Evolutionary conservation across 2,113 vertebrate species (phyloP).

Genomic region (Sceloporus undulatus): DNA sequence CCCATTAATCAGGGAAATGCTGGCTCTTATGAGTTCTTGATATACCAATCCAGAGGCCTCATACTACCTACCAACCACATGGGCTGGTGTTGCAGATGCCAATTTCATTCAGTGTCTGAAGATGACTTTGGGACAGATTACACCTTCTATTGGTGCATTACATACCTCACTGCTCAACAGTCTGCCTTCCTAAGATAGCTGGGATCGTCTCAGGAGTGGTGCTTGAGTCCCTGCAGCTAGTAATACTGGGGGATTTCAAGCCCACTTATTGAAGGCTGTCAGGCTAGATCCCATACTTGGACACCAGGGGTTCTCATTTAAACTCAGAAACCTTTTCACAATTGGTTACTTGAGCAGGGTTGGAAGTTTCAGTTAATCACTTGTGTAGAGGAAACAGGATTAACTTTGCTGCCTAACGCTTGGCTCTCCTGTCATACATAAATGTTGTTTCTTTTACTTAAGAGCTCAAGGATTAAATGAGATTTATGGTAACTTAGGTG

Average conservation of each 20-base stretch:
- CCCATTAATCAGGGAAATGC: background rate
- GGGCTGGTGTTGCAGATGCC: background rate
- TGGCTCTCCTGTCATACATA: background rate
- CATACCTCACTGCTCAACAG: too few species aligned
- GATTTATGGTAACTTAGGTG: background rate
- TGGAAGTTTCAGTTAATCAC: background rate
- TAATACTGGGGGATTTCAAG: too few species aligned
- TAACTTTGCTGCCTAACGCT: background rate
- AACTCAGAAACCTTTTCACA: background rate
- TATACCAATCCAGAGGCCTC: background rate
- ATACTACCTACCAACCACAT: background rate
- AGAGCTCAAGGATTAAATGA: slow-evolving; percentile 6
- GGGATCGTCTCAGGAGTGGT: too few species aligned
- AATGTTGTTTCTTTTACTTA: slow-evolving; percentile 25
- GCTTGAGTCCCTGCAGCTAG: too few species aligned
- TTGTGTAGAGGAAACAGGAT: background rate
- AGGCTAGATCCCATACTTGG: background rate
- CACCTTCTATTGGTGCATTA: too few species aligned
- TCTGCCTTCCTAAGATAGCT: too few species aligned
- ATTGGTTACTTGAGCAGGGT: too few species aligned
- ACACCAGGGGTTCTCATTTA: background rate
- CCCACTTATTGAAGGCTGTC: background rate
- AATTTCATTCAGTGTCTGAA: background rate
- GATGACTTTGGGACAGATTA: background rate
- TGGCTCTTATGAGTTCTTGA: background rate